These are phyloP conservation scores for Athrips mouffetella DNA, from an alignment of 2,888 invertebrate genomes.

Conservation along the genomic window DNA sequence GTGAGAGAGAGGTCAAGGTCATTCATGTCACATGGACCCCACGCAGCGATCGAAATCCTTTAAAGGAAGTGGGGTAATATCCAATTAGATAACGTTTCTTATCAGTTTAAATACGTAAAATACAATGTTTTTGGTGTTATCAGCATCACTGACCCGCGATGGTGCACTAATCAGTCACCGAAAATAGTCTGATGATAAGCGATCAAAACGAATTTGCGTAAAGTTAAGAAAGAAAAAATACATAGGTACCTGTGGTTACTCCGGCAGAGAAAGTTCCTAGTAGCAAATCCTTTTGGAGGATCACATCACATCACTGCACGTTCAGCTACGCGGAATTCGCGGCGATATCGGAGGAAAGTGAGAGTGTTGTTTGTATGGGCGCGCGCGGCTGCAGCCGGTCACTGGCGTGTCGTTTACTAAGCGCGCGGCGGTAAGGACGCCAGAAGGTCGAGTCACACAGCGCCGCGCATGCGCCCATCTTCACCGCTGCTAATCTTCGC, in stretches of 20 bases:
- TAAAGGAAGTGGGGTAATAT: background rate
- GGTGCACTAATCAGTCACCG: too few species aligned
- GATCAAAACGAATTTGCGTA: too few species aligned
- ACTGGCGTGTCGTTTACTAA: conserved; percentile 50
- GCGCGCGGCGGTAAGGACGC: conserved; percentile 58
- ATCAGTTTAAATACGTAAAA: background rate
- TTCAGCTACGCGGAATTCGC: conserved; percentile 24
- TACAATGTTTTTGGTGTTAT: background rate
- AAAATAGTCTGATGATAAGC: too few species aligned
- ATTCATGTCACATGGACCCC: too few species aligned
- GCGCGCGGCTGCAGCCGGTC: conserved; percentile 53
- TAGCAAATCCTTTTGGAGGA: conserved; percentile 29
- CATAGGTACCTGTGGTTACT: background rate
- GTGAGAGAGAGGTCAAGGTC: conserved; percentile 35
- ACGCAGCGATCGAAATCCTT: background rate
- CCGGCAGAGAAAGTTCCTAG: background rate
- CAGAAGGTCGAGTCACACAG: conserved; percentile 72
- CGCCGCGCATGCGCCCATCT: conserved; percentile 65
- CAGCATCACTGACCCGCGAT: too few species aligned
- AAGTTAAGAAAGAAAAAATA: too few species aligned
- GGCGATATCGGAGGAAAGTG: conserved; percentile 40
- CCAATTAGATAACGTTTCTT: background rate
- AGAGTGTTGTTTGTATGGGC: conserved; percentile 59
- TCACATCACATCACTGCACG: conserved; percentile 48
- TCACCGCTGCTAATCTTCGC: conserved; percentile 43